Evolutionary conservation across 2,113 vertebrate genomes (phyloP), one percentile per base, ranked within the genome.

Genomic region (Corydoras sp.): DNA sequence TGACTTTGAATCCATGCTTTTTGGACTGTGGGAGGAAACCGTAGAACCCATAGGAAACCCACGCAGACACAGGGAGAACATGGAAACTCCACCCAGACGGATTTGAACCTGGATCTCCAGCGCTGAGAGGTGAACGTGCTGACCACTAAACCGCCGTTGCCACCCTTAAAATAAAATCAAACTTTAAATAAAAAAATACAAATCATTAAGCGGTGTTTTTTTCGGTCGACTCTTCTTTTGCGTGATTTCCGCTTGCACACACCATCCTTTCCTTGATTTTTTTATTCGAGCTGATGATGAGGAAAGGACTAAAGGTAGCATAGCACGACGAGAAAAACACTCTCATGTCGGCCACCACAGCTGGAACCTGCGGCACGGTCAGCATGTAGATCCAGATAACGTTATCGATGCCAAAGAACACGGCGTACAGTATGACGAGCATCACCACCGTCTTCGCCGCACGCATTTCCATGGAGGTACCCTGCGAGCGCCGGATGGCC

Each of bases 331-430:
- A 91, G 77, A 89, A 91, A 72, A 91, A 92, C 62, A 91, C 84
- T 68, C 86, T 87, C 88, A 91, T 90, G 60, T 91, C 90, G 3
- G 86, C 86, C 71, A 92, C 84, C 32, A 88, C 83, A 0, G 87
- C 85, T 1, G 88, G 83, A 49, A 92, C 90, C 74, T 86, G 86
- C 0, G 84, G 30, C 72, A 89, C 84, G 0, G 89, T 91, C 80
- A 91, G 78, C 91, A 92, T 91, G 82, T 91, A 90, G 74, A 92
- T 89, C 90, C 89, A 92, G 80, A 91, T 91, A 2, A 88, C 74
- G 5, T 92, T 91, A 54, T 92, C 89, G 11, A 91, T 88, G 50
- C 90, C 88, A 14, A 91, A 92, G 71, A 92, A 90, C 35, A 91
- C 74, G 4, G 79, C 76, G 2, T 91, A 92, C 14, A 92, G 85